These are phyloP conservation scores for Hirtodrosophila histrioides DNA, from an alignment of 2,888 invertebrate genomes.

Conservation along the genomic window DNA sequence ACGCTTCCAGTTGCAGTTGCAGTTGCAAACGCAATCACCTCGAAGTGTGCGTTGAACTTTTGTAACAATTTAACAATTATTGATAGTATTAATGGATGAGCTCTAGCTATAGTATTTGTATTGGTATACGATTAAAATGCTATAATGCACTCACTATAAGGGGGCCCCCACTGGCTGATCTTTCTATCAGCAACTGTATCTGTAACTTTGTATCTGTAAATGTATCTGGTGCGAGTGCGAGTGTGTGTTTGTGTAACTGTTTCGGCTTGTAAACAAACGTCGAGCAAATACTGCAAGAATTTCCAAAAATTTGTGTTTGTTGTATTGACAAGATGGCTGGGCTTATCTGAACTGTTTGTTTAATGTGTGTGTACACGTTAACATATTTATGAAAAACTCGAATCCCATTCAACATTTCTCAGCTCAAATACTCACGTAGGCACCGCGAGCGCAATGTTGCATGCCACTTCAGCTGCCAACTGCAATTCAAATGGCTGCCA, in stretches of 20 bases:
- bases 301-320: constrained; percentile 55
- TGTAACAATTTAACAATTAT: constrained; percentile 40
- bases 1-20: constrained; percentile 55
- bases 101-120: constrained; percentile 24
- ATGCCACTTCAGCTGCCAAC: constrained; percentile 3
- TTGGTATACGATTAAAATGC: constrained; percentile 28
- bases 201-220: constrained; percentile 8
- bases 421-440: constrained; percentile 14
- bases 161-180: neutral
- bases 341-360: constrained; percentile 61
- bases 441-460: constrained; percentile 14
- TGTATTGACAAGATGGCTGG: constrained; percentile 64
- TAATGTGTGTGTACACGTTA: constrained; percentile 50
- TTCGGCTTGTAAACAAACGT: constrained; percentile 63
- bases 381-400: constrained; percentile 36
- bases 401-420: constrained; percentile 6
- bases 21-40: constrained; percentile 67
- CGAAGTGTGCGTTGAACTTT: constrained; percentile 77
- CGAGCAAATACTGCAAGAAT: constrained; percentile 55
- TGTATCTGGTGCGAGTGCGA: constrained; percentile 6
- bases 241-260: constrained; percentile 64
- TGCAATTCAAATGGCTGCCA: neutral
- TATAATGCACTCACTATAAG: no score
- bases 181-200: constrained; percentile 22
- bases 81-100: constrained; percentile 42